Conservation (phyloP, 2,113 vertebrate species). For the Tachuris rubrigastra region DNA sequence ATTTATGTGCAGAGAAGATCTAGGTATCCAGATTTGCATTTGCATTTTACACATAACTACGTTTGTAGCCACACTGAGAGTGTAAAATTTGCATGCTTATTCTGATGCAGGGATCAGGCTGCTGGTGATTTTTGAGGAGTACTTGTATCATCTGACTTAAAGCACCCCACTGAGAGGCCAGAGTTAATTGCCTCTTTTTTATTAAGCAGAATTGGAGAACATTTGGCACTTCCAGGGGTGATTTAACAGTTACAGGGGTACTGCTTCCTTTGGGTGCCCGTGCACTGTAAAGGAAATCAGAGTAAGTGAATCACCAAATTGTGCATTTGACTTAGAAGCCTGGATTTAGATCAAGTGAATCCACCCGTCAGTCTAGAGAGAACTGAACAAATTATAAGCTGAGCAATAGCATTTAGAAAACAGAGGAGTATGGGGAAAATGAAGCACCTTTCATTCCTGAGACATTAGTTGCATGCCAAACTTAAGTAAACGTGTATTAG, state of each 20-base stretch:
- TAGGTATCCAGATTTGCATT: background rate
- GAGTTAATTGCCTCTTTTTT: background rate
- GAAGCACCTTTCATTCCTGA: background rate
- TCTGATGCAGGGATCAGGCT: background rate
- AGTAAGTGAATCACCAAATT: background rate
- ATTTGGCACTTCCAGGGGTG: background rate
- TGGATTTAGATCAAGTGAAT: background rate
- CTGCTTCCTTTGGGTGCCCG: background rate
- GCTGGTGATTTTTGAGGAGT: background rate
- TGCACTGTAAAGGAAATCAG: background rate
- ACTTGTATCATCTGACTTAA: background rate
- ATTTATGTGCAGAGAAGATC: background rate
- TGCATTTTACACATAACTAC: background rate
- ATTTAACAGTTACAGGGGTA: rapidly evolving
- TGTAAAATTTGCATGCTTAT: background rate
- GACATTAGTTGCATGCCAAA: background rate
- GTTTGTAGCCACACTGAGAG: background rate
- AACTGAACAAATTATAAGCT: background rate
- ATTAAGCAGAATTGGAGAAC: background rate
- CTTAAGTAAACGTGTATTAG: background rate
- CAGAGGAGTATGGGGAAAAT: background rate
- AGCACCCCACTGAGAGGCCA: background rate
- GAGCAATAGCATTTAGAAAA: background rate
- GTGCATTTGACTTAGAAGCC: background rate
- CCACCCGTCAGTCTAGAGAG: background rate